Conservation (phyloP, 2,888 invertebrate species). For the Hemaris fuciformis region DNA sequence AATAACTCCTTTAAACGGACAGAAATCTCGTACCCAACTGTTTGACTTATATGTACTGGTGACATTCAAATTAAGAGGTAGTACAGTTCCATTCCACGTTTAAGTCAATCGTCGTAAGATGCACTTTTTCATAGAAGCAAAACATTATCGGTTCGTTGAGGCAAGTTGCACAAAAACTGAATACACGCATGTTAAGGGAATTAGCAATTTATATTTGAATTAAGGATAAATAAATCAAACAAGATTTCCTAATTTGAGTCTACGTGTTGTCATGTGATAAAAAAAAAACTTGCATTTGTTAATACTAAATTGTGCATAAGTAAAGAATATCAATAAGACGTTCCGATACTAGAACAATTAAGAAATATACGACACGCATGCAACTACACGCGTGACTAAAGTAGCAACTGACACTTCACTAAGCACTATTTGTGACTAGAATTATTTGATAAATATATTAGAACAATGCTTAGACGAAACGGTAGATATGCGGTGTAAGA, state of each 20-base stretch:
- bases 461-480: background rate
- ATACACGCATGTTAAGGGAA: background rate
- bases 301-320: conserved; percentile 2
- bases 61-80: too few species aligned
- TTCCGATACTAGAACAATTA: background rate
- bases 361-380: background rate
- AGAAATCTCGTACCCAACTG: too few species aligned
- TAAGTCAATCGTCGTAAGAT: too few species aligned
- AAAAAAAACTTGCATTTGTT: conserved; percentile 4
- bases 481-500: background rate
- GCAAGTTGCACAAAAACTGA: background rate
- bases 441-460: background rate
- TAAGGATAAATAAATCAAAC: background rate
- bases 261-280: background rate
- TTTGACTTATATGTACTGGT: too few species aligned
- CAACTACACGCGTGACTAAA: conserved; percentile 1
- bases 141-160: background rate
- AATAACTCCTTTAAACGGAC: too few species aligned
- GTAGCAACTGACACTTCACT: background rate
- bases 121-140: too few species aligned
- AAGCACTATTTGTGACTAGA: conserved; percentile 4
- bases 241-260: conserved; percentile 3
- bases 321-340: conserved; percentile 10
- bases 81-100: too few species aligned
- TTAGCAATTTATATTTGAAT: background rate